Conservation (phyloP, 2,888 invertebrate genomes). For the Elegia similella region DNA sequence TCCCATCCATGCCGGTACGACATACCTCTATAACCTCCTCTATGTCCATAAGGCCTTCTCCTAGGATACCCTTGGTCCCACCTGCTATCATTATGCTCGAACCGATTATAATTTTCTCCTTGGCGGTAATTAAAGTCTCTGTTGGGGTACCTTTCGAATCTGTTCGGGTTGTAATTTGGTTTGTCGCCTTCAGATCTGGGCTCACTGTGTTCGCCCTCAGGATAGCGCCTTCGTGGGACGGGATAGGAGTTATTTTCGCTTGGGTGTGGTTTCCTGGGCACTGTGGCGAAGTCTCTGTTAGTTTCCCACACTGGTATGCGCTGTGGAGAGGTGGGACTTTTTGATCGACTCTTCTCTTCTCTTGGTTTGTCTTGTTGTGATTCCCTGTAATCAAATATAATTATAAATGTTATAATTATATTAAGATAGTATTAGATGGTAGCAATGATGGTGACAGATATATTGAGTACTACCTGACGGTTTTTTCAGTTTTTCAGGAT, state of each 20-base stretch:
- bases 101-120: conserved; percentile 26
- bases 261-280: conserved; percentile 33
- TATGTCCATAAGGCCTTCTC: conserved; percentile 44
- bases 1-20: conserved; percentile 28
- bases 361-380: conserved; percentile 51
- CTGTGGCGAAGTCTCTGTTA: conserved; percentile 36
- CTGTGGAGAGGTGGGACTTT: conserved; percentile 51
- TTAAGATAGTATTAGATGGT: too few relatives aligned
- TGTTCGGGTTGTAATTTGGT: conserved; percentile 32
- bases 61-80: conserved; percentile 25
- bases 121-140: conserved; percentile 28
- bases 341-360: conserved; percentile 47
- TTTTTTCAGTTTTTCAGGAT: too few relatives aligned
- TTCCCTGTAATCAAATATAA: conserved; percentile 39
- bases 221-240: conserved; percentile 24
- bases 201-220: conserved; percentile 34
- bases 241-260: conserved; percentile 30
- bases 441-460: too few relatives aligned
- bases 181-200: conserved; percentile 32
- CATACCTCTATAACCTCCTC: conserved; percentile 47
- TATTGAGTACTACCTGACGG: too few relatives aligned
- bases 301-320: conserved; percentile 58
- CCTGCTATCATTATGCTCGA: conserved; percentile 20
- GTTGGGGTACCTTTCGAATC: conserved; percentile 41
- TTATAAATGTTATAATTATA: neutral